A percentile compares a stretch with the other conserved stretches of the same genome.
These are phyloP conservation scores for Brotula barbata DNA, from an alignment of 2,797 vertebrate species.

Conservation along the genomic window DNA sequence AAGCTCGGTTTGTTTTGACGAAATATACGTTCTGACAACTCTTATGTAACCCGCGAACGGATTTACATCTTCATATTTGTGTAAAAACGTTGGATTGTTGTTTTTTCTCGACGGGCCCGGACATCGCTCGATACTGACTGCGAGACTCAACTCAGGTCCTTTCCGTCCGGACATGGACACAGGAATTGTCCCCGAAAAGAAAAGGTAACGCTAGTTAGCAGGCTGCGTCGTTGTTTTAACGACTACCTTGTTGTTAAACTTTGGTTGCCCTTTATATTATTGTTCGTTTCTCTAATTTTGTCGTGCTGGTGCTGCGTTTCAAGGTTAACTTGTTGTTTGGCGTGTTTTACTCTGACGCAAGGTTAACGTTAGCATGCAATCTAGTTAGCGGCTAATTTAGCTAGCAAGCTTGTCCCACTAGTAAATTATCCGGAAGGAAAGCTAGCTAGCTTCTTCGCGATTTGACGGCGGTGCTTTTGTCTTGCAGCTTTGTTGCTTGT, in stretches of 20 bases:
- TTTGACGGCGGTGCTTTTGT: not conserved
- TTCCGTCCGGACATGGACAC: conserved; percentile 85
- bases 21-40: conserved; percentile 11
- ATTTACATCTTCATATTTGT: conserved; percentile 15
- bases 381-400: conserved; percentile 37
- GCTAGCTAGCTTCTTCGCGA: not conserved
- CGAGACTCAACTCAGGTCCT: conserved; percentile 64
- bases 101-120: conserved; percentile 59
- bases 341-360: conserved; percentile 30
- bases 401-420: not conserved
- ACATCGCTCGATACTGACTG: conserved; percentile 52
- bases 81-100: conserved; percentile 37
- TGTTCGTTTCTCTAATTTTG: conserved; percentile 13
- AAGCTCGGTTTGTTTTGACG: not conserved
- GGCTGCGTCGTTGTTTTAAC: not conserved
- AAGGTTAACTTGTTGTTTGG: conserved; percentile 42
- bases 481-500: not conserved
- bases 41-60: conserved; percentile 41
- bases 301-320: not conserved
- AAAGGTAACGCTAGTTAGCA: conserved; percentile 79
- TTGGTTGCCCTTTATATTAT: not conserved
- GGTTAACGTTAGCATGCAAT: conserved; percentile 40
- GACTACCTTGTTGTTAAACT: not conserved
- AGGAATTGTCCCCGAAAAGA: conserved; percentile 88
- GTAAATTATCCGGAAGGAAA: not conserved